Base-by-base conservation (phyloP, 2,797 vertebrate species). In the Holocentrus rufus region DNA sequence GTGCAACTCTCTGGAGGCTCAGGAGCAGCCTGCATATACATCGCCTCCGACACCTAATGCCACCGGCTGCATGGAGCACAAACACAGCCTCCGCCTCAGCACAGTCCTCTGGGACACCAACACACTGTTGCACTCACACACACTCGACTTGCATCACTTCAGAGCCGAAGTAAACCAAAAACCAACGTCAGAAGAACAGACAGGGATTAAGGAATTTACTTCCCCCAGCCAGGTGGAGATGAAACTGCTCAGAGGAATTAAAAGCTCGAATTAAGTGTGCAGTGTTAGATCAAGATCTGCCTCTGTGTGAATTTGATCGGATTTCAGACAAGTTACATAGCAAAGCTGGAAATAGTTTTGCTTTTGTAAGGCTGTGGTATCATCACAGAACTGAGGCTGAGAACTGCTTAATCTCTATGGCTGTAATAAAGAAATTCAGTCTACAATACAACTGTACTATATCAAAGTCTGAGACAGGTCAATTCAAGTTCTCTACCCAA, bases 31-130 rank as follows among this genome's bases (percentile, higher is more conserved):
- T 95, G 93, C 84, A 89, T 93, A 84, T 96, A 92, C 65, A 95
- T 90, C 18, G 94, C 93, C 87, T 96, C 94, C 47, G 95, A 93
- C 85, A 97, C 94, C 89, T 96, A 96, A 90, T 92, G 96, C 94
- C 95, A 95, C 78, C 94, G 94, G 90, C 85, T 95, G 79, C 96
- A 95, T 93, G 93, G 79, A 65, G 74, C 64, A 17, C 87, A 91
- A 91, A 90, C 81, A 89, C 80, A 64, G 83, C 85, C 87, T 85
- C 77, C 55, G 62, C 84, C 82, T 89, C 62, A 11, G 63, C 82
- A 75, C 70, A 14, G 69, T 90, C 90, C 88, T 86, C 77, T 62
- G 90, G 89, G 91, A 91, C 72, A 30, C 49, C 69, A 42, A 72
- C 80, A 85, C 83, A 81, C 81, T 90, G 88, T 94, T 94, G 89